Percentiles rank a stretch among this genome's conserved stretches.
Evolutionary conservation across 1,140 invertebrate species (phyloP).

Genomic region (Bombus superbus): DNA sequence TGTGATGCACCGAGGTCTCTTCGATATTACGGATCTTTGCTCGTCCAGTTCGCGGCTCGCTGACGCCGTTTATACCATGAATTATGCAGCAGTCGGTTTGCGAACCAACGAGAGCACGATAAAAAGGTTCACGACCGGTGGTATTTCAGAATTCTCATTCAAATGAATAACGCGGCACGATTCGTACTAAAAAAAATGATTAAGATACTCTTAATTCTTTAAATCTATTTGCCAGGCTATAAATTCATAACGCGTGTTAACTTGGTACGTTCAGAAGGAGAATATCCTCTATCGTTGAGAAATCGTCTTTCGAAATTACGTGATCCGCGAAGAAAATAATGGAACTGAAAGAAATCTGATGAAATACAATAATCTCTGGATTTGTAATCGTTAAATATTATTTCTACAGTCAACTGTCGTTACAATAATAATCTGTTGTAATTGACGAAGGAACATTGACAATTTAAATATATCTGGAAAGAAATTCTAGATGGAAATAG

Average conservation of each 20-base stretch:
- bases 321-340: no score
- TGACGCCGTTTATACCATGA: slow-evolving; percentile 61
- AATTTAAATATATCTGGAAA: no score
- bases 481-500: no score
- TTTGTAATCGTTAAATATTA: no score
- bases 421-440: no score
- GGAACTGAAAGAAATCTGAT: no score
- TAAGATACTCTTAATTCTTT: slow-evolving; percentile 25
- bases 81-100: slow-evolving; percentile 58
- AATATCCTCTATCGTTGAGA: no score
- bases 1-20: slow-evolving; percentile 16
- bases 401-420: no score
- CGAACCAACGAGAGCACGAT: slow-evolving; percentile 26
- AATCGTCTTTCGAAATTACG: no score
- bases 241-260: background rate
- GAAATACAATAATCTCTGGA: no score
- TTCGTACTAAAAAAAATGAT: slow-evolving; percentile 34
- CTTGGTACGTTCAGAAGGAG: no score
- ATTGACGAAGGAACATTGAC: no score
- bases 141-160: slow-evolving; percentile 43
- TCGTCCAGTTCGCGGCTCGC: slow-evolving; percentile 45
- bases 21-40: slow-evolving; percentile 55
- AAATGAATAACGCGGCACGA: slow-evolving; percentile 32
- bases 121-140: slow-evolving; percentile 41
- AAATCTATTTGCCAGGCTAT: slow-evolving; percentile 4